Conservation (phyloP, 1,140 invertebrate species). For the Bacillus rossius region DNA sequence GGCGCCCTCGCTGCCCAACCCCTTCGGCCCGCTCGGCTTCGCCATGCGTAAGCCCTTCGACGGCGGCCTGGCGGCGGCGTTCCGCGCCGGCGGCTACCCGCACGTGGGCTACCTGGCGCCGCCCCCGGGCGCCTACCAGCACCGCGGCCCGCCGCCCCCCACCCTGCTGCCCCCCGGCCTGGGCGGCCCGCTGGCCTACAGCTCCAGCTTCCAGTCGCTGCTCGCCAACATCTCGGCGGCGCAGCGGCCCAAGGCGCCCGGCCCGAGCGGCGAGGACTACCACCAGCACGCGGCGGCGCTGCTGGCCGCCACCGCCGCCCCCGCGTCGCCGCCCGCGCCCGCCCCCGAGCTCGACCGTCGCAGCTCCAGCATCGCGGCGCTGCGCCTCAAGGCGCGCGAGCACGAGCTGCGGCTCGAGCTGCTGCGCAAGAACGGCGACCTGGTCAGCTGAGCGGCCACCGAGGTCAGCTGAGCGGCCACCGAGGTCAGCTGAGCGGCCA, state of each 20-base stretch:
- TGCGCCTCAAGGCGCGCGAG: conserved; percentile 86
- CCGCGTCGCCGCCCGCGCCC: conserved; percentile 37
- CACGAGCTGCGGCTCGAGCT: conserved; percentile 84
- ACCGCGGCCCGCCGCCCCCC: conserved; percentile 28
- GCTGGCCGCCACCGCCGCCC: conserved; percentile 44
- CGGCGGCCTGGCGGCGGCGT: conserved; percentile 18
- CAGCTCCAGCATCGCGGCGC: conserved; percentile 83
- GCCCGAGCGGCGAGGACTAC: conserved; percentile 19
- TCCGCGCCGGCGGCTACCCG: conserved; percentile 3
- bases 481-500: too few relatives aligned
- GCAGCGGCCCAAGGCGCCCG: conserved; percentile 47
- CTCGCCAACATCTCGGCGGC: conserved; percentile 73
- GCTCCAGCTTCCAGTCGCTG: conserved; percentile 74
- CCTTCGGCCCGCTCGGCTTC: conserved; percentile 67
- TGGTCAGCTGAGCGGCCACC: conserved; percentile 56
- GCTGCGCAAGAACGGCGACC: conserved; percentile 72
- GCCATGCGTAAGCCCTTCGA: conserved; percentile 70
- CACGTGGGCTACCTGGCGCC: conserved; percentile 47
- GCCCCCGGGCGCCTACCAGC: conserved; percentile 45
- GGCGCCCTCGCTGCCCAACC: conserved; percentile 68
- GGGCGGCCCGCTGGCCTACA: conserved; percentile 34
- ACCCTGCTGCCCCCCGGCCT: conserved; percentile 56
- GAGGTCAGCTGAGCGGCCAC: too few relatives aligned
- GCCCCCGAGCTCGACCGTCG: conserved; percentile 65
- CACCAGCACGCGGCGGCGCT: conserved; percentile 23